Evolutionary conservation across 2,797 vertebrate genomes (phyloP), one percentile per base, ranked within the genome.

Genomic region (Sphenopsis melanotis): DNA sequence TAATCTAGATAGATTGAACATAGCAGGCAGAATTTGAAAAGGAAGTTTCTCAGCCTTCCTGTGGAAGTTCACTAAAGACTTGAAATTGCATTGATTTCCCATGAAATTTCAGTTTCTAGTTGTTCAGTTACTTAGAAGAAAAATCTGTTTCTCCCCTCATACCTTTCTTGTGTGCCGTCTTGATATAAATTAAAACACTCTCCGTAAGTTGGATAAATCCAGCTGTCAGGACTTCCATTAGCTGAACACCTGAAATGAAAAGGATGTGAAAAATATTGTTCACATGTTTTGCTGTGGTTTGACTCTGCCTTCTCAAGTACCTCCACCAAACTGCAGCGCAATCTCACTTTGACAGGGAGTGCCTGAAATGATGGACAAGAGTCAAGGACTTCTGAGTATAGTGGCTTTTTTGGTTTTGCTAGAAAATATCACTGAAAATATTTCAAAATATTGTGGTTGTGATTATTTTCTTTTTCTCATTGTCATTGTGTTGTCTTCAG

Each of bases 11-110:
- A 91, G 75, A 91, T 77, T 90, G 64, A 56, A 52, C 44, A 37
- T 70, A 82, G 41, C 32, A 79, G 72, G 44, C 17, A 49, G 7
- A 66, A 59, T 84, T 96, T 87, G 42, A 94, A 83, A 94, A 96
- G 80, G n/a, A 85, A 56, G 59, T 89, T 84, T 90, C 18, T 76
- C 59, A 47, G 34, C 29, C 44, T 93, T 87, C 41, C 36, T 59
- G 29, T 27, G 23, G 7, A 95, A 94, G 19, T 66, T 82, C 21
- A 41, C 66, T 63, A 23, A 79, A 80, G 36, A 70, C 47, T 81
- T 84, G 70, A 84, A 84, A 82, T 84, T 65, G 15, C 30, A 63
- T 46, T 79, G 57, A 79, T 87, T 89, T 90, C 42, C 47, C 24
- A 37, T 30, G 39, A 61, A 79, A 87, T 30, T 77, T 79, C 55